Percentiles rank a stretch among this genome's conserved stretches.
Evolutionary conservation across 2,888 invertebrate species (phyloP).

Genomic region (Mallateleia sp.): DNA sequence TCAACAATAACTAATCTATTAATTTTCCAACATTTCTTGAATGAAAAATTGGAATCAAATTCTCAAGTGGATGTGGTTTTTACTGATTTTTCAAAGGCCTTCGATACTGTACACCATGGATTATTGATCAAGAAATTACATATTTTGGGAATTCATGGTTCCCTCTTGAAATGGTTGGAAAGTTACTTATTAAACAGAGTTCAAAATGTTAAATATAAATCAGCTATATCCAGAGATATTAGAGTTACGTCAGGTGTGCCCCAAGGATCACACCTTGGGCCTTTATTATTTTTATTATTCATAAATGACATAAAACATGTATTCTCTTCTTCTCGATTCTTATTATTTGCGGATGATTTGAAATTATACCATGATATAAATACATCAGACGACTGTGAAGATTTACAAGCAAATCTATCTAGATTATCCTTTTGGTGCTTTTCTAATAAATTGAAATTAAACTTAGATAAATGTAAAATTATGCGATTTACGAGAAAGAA

Average conservation of each 20-base stretch:
- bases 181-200: background rate
- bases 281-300: conserved; percentile 9
- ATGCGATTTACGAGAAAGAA: background rate
- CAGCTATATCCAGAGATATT: conserved; percentile 4
- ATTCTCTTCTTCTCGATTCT: background rate
- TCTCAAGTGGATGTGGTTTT: background rate
- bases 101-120: conserved; percentile 1
- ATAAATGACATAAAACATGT: conserved; percentile 9
- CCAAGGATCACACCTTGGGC: conserved; percentile 19
- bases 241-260: conserved; percentile 2
- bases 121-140: background rate
- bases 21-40: conserved; percentile 2
- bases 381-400: background rate
- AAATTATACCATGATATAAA: background rate
- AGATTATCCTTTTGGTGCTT: background rate
- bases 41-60: background rate
- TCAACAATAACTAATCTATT: conserved; percentile 12
- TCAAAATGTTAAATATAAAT: conserved; percentile 19
- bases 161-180: background rate
- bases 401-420: no score
- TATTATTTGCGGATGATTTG: conserved; percentile 18
- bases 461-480: background rate
- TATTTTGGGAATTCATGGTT: background rate
- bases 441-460: background rate
- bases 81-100: conserved; percentile 9